Evolutionary conservation across 2,113 vertebrate genomes (phyloP), one percentile per base, ranked within the genome.

Genomic region (Vicugna pacos): DNA sequence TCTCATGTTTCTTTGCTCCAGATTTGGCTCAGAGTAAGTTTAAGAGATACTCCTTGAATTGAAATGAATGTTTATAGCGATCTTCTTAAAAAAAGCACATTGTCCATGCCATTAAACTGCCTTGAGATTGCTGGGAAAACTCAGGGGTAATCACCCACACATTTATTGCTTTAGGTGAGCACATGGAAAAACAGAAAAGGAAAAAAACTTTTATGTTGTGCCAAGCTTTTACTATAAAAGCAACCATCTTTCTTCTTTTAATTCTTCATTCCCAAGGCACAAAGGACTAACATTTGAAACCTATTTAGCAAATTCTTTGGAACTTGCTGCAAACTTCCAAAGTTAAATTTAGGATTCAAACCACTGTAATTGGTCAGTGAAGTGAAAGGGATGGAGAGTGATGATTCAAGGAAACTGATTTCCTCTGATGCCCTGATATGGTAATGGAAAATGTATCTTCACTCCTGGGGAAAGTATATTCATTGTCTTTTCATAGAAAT

Each of bases 221-320:
- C 88, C 94, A 93, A 91, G 35, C 88, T 67, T 82, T 94, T 87
- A 85, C 87, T 54, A 70, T 83, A 93, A 89, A 16, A 93, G 54
- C 79, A 97, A 89, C 80, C 70, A 92, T 75, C 50, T 32, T 38
- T 86, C 70, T 86, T 42, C 58, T 89, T 89, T 80, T 87, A 5
- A 72, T 93, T 84, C 90, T 22, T 80, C 42, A 80, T 77, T 84
- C 80, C 62, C 1, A 24, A 86, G 65, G 56, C 87, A 91, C 67
- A 89, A 76, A 97, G 93, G 32, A 72, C 82, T 96, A 94, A 94
- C 76, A 97, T 93, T 97, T 98, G 83, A 97, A 97, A 98, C 88
- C 42, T 62, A 93, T 96, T 98, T 52, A 95, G 81, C 60, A 97
- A 77, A 96, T 97, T 95, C 96, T 97, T 94, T 96, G 83, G 91